phyloP scores from a whole-genome alignment of 2,113 vertebrate genomes.

The Xiphophorus couchianus region DNA sequence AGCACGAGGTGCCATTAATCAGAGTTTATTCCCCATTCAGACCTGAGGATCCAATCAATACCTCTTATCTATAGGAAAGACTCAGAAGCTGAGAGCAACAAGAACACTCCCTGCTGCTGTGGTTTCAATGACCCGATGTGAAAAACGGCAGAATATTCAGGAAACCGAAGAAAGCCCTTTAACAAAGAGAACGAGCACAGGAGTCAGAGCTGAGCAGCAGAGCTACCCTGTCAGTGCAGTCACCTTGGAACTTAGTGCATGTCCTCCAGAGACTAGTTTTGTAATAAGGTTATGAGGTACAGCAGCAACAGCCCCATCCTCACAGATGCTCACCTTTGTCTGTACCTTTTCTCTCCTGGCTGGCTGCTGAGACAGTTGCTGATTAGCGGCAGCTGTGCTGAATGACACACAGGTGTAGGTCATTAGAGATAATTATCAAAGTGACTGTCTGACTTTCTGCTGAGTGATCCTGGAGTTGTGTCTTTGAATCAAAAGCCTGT shows the following conservation, averaged over 20 bases:
- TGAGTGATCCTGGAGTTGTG: not conserved
- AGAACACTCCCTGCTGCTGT: not conserved
- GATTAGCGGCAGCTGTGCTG: conserved; percentile 54
- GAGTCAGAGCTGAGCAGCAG: not conserved
- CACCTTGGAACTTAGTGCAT: conserved; percentile 33
- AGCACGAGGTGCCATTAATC: conserved; percentile 56
- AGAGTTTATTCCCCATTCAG: conserved; percentile 45
- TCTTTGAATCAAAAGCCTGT: not conserved
- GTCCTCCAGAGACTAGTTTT: conserved; percentile 43
- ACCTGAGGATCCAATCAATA: conserved; percentile 50
- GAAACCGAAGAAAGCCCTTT: not conserved
- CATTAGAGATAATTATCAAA: conserved; percentile 42
- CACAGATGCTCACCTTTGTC: conserved; percentile 57
- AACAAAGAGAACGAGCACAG: not conserved
- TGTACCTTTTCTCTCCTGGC: conserved; percentile 17
- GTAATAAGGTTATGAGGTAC: conserved; percentile 14
- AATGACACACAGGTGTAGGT: conserved; percentile 22
- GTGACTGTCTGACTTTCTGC: not conserved
- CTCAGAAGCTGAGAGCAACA: not conserved
- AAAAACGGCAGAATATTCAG: conserved; percentile 4
- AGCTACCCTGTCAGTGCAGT: conserved; percentile 19
- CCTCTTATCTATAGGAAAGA: conserved; percentile 27
- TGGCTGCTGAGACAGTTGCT: conserved; percentile 14
- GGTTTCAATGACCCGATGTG: conserved; percentile 14
- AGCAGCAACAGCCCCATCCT: not conserved